A percentile compares a stretch with the other conserved stretches of the same genome.
Evolutionary conservation across 1,140 invertebrate genomes (phyloP).

Genomic region (Apis florea): DNA sequence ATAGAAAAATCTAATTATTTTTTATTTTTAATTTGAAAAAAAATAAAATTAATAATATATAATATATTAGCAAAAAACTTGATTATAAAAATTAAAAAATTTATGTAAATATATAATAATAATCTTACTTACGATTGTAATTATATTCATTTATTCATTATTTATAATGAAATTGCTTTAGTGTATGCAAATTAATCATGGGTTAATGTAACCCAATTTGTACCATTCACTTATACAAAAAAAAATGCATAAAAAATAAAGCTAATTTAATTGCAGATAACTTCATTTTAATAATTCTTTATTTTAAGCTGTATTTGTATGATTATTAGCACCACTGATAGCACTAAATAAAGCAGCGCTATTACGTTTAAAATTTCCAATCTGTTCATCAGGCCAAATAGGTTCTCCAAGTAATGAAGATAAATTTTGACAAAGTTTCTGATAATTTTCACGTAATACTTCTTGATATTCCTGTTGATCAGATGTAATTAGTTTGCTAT

Average conservation of each 20-base stretch:
- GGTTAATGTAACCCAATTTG: conserved; percentile 13
- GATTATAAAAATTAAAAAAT: background rate
- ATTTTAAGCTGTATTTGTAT: conserved; percentile 84
- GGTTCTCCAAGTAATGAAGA: conserved; percentile 86
- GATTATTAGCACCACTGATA: conserved; percentile 85
- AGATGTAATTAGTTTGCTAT: conserved; percentile 90
- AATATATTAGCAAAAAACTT: background rate
- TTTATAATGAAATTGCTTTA: conserved; percentile 18
- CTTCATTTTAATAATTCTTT: background rate
- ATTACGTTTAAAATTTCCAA: conserved; percentile 83
- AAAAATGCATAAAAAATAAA: conserved; percentile 20
- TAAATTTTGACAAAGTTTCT: conserved; percentile 90
- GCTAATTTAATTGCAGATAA: conserved; percentile 17
- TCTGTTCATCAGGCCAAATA: conserved; percentile 84
- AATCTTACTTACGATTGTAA: conserved; percentile 12
- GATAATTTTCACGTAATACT: conserved; percentile 90
- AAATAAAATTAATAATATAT: background rate
- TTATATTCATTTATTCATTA: background rate
- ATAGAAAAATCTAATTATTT: background rate
- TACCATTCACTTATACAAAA: conserved; percentile 16
- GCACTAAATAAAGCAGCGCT: conserved; percentile 86
- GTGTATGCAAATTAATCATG: conserved; percentile 20
- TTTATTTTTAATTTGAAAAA: background rate
- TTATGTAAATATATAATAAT: conserved; percentile 1
- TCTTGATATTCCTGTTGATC: conserved; percentile 96